Percentiles rank a stretch among this genome's conserved stretches.
These are phyloP conservation scores for Misgurnus anguillicaudatus DNA, from an alignment of 2,113 vertebrate genomes.

Conservation along the genomic window DNA sequence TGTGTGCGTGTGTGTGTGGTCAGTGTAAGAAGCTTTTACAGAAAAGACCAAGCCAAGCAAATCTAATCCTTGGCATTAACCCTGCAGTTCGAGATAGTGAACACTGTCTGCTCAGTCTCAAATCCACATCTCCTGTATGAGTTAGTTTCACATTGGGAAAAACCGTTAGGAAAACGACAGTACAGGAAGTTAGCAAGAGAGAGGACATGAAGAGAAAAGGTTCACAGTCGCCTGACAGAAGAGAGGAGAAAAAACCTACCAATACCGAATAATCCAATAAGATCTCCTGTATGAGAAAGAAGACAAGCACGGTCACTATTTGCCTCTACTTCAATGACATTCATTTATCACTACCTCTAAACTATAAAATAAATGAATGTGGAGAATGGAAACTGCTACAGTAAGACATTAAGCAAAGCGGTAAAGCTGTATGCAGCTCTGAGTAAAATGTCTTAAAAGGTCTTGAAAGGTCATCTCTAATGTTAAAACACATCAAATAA, in stretches of 20 bases:
- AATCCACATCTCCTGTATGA: conserved; percentile 31
- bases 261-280: conserved; percentile 95
- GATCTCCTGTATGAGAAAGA: conserved; percentile 89
- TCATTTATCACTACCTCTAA: background rate
- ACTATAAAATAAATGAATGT: background rate
- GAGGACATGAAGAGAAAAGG: background rate
- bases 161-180: conserved; percentile 4
- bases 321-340: background rate
- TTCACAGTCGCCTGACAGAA: conserved; percentile 1
- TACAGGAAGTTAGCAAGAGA: background rate
- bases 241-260: conserved; percentile 78
- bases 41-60: conserved; percentile 16
- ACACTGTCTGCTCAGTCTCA: conserved; percentile 31
- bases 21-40: conserved; percentile 3
- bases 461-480: no score
- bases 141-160: conserved; percentile 38
- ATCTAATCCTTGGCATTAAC: conserved; percentile 39
- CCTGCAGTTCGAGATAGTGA: conserved; percentile 19
- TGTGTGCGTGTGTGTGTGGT: background rate
- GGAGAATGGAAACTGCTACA: background rate
- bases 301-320: conserved; percentile 74
- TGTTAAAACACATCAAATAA: no score
- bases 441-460: no score
- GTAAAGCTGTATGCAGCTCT: no score
- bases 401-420: no score